These are phyloP conservation scores for Dendrophyllia cribrosa DNA, from an alignment of 64 coral and sea anemone genomes.

Conservation along the genomic window DNA sequence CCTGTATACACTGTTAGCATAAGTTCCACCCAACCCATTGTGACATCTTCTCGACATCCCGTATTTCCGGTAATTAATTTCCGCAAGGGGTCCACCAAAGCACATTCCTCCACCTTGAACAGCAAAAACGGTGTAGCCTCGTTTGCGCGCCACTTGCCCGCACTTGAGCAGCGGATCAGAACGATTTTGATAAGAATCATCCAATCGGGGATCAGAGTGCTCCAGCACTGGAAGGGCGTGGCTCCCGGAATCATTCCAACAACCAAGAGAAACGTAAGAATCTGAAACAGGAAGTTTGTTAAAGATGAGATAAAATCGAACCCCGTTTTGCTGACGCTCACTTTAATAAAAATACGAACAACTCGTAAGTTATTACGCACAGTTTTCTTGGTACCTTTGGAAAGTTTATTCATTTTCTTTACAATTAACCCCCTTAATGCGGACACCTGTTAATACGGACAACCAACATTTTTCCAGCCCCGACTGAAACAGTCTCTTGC, in stretches of 20 bases:
- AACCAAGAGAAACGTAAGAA: constrained; percentile 77
- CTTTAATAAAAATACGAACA: too few relatives aligned
- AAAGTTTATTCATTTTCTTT: too few relatives aligned
- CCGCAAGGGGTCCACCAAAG: constrained; percentile 75
- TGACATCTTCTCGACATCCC: constrained; percentile 84
- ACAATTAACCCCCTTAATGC: too few relatives aligned
- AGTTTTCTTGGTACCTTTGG: too few relatives aligned
- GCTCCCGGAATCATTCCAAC: constrained; percentile 78
- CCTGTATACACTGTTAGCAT: constrained; percentile 87
- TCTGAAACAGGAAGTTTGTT: constrained; percentile 19
- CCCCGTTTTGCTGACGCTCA: too few relatives aligned
- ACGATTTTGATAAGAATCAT: constrained; percentile 83
- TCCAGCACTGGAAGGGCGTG: constrained; percentile 68
- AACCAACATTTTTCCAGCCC: too few relatives aligned
- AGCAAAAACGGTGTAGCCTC: constrained; percentile 81
- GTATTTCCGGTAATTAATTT: constrained; percentile 58
- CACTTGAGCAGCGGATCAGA: constrained; percentile 71
- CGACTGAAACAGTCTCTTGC: too few relatives aligned
- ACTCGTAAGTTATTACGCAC: too few relatives aligned
- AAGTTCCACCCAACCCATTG: constrained; percentile 65
- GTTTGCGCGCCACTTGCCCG: constrained; percentile 74
- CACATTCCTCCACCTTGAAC: constrained; percentile 87
- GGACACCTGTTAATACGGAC: too few relatives aligned
- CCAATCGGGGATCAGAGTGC: constrained; percentile 66
- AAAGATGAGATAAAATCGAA: too few relatives aligned